A percentile compares a stretch with the other conserved stretches of the same genome.
phyloP scores from a whole-genome alignment of 2,888 invertebrate species.

The Dolomedes plantarius region DNA sequence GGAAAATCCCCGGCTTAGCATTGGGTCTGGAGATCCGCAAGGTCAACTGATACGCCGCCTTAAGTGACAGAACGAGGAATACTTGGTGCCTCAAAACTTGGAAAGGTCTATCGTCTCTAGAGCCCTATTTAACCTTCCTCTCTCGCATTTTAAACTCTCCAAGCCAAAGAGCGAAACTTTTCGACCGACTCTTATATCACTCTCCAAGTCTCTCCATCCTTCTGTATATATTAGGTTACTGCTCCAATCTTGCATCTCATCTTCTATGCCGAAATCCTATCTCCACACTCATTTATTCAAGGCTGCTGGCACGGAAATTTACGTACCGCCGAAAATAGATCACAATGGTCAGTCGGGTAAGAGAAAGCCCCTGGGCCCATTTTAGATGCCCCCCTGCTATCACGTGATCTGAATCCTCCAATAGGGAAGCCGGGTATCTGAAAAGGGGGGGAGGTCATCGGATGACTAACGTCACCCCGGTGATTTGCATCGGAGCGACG shows the following conservation, averaged over 20 bases:
- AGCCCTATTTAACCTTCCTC: not conserved
- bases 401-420: conserved; percentile 55
- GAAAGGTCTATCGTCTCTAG: not conserved
- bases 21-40: too few species aligned
- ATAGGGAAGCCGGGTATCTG: conserved; percentile 6
- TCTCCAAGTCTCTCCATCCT: too few species aligned
- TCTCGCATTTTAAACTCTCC: not conserved
- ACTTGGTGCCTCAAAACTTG: too few species aligned
- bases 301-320: conserved; percentile 50
- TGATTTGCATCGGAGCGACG: conserved; percentile 67
- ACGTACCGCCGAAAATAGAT: conserved; percentile 68
- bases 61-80: too few species aligned
- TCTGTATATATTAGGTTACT: not conserved
- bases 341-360: conserved; percentile 58
- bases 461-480: conserved; percentile 70
- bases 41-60: too few species aligned
- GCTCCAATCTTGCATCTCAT: conserved; percentile 22
- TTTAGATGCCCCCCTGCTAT: conserved; percentile 36
- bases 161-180: not conserved
- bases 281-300: conserved; percentile 45
- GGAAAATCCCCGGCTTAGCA: too few species aligned
- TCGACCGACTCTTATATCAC: too few species aligned
- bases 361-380: conserved; percentile 53
- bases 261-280: conserved; percentile 14
- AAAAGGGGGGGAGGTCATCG: conserved; percentile 24